Evolutionary conservation across 2,113 vertebrate genomes (phyloP).

Genomic region (Notarius quadriscutis): DNA sequence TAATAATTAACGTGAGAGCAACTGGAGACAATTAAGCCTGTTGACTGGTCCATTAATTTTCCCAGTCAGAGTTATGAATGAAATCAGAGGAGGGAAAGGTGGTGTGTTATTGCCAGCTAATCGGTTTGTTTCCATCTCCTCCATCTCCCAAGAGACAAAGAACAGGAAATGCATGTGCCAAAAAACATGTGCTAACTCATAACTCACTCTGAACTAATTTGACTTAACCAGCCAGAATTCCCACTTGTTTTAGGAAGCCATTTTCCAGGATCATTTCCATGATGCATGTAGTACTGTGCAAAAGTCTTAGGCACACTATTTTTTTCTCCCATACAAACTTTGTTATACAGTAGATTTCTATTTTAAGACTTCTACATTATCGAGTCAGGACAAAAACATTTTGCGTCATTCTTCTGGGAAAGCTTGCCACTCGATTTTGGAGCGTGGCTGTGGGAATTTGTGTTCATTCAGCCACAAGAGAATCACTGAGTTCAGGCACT

Average conservation of each 20-base stretch:
- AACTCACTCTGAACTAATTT: neutral
- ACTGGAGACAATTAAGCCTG: conserved; percentile 79
- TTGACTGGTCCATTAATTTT: conserved; percentile 77
- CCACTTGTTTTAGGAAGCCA: neutral
- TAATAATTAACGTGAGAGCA: conserved; percentile 80
- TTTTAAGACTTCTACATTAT: too few species aligned
- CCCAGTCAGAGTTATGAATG: conserved; percentile 38
- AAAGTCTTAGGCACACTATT: too few species aligned
- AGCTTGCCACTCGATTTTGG: too few species aligned
- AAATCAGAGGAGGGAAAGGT: conserved; percentile 46
- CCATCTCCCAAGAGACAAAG: neutral
- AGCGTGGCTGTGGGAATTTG: too few species aligned
- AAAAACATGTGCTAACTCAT: neutral
- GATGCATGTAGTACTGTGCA: too few species aligned
- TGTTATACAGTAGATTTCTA: too few species aligned
- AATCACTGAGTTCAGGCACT: too few species aligned
- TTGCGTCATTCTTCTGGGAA: too few species aligned
- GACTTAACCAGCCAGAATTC: neutral
- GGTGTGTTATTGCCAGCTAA: conserved; percentile 16
- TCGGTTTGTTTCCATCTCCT: conserved; percentile 6
- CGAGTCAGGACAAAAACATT: too few species aligned
- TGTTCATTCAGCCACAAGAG: too few species aligned
- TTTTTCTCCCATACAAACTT: too few species aligned
- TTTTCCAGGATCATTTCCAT: too few species aligned
- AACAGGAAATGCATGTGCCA: neutral